Evolutionary conservation across 2,797 vertebrate genomes (phyloP), one percentile per base, ranked within the genome.

Genomic region (Sus cebifrons): DNA sequence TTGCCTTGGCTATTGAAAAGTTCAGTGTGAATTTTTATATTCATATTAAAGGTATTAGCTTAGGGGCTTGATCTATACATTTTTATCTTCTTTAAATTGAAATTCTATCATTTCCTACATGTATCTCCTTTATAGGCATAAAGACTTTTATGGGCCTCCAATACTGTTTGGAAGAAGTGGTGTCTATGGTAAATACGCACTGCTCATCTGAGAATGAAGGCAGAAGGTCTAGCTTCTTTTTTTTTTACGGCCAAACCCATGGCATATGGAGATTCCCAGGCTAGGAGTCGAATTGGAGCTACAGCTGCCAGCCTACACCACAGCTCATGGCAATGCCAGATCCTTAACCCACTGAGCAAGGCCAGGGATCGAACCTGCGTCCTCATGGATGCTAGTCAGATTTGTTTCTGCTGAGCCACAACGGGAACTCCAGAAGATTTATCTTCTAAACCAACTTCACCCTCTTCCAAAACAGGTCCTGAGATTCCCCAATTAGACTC

Each of bases 11-110:
- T 92, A n/a, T 27, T 1, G 18, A 96, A n/a, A 96, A 49, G 27
- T 89, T 89, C 21, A 88, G 36, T 40, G 7, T 71, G 27, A 82
- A 71, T n/a, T 85, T 95, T 93, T 91, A 91, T 56, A 68, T 8
- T 94, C 62, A 56, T 21, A 52, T 83, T 87, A 91, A 86, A 89
- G 23, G 74, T 70, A 78, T n/a, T 89, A 96, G 29, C n/a, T 21
- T 36, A 67, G 60, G n/a, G 62, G 23, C 54, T 87, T 96, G 71
- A 81, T 29, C n/a, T 40, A 13, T 75, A 83, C 60, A 2, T 67
- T 94, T 95, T 74, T 74, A 3, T 12, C n/a, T 70, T 89, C 68
- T 82, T 78, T 70, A 79, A 84, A 70, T 18, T 74, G 84, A 62
- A 82, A 40, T 91, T 90, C 58, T 82, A 49, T 58, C 3, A 29